Evolutionary conservation across 2,888 invertebrate genomes (phyloP), one percentile per base, ranked within the genome.

Genomic region (Sarcophaga caerulescens): DNA sequence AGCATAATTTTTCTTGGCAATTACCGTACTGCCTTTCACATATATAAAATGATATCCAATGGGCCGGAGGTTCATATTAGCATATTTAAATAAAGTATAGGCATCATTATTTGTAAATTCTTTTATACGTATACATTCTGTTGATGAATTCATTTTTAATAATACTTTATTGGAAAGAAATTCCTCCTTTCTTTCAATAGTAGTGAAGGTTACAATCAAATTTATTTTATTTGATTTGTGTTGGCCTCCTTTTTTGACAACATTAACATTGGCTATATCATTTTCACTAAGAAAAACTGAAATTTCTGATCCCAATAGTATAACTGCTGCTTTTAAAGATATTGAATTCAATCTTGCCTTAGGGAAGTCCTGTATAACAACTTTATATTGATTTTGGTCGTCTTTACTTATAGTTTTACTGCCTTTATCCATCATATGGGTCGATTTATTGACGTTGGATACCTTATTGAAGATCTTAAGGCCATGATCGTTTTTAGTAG

Each of bases 71-170:
- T 65, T 66, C 60, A 12, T 59, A 23, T 82, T 82, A 47, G 82
- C 82, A 25, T 82, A 77, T 59, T 35, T 65, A 71, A 77, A 82
- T 60, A 82, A 3, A 1, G 25, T 17, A 71, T 77, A 60, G 6
- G 21, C 21, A 2, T 1, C 10, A 66, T 82, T 65, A 6, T 71
- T 35, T 1, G 71, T 66, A 4, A 71, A 82, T 71, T 77, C 76
- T 35, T 59, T 77, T 66, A 82, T 21, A 21, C 12, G 12, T 25
- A 82, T 47, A 0, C 0, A 1, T 0, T 66, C 66, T 6, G 59
- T 66, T 2, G 21, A 12, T 14, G 11, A 3, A 57, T 60, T 1
- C 4, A 17, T 47, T 35, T 71, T 76, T 12, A 82, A 71, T 1
- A 23, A 23, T 8, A 65, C 59, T 17, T 17, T 59, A 23, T 70